phyloP scores from a whole-genome alignment of 2,113 vertebrate species.

The Sus scrofa region DNA sequence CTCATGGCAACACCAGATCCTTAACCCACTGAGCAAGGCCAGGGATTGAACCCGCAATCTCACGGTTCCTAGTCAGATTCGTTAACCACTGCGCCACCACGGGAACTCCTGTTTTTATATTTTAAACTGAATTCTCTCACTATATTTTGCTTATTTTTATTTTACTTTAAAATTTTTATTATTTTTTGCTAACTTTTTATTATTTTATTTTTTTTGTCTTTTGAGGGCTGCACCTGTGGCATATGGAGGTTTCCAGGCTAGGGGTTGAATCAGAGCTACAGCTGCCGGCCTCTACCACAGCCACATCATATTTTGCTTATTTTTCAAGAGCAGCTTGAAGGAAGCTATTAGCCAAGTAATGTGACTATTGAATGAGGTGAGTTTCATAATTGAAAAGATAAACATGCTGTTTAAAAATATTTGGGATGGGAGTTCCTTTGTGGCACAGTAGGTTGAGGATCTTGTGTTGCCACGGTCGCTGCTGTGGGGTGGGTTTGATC shows the following conservation, averaged over 20 bases:
- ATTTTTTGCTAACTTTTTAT: not conserved
- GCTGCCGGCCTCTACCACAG: too few relatives aligned
- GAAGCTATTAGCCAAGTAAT: not conserved
- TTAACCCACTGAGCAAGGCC: too few relatives aligned
- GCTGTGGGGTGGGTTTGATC: too few relatives aligned
- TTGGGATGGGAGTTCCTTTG: not conserved
- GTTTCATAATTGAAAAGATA: not conserved
- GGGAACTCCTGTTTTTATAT: too few relatives aligned
- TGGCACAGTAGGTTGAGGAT: too few relatives aligned
- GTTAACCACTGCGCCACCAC: too few relatives aligned
- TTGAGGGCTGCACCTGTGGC: too few relatives aligned
- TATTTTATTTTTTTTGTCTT: too few relatives aligned
- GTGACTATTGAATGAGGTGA: not conserved
- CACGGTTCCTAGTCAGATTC: too few relatives aligned
- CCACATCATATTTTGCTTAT: not conserved
- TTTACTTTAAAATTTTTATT: not conserved
- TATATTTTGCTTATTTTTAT: not conserved
- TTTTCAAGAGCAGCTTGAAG: conserved; percentile 22
- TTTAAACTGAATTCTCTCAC: not conserved
- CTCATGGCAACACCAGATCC: too few relatives aligned
- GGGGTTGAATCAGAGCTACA: not conserved
- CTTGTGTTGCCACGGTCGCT: too few relatives aligned
- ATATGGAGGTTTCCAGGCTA: not conserved
- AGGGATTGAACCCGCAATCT: too few relatives aligned
- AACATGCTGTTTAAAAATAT: not conserved